Percentiles rank a stretch among this genome's conserved stretches.
phyloP scores from a whole-genome alignment of 1,140 invertebrate genomes.

The Ylistrum balloti region DNA sequence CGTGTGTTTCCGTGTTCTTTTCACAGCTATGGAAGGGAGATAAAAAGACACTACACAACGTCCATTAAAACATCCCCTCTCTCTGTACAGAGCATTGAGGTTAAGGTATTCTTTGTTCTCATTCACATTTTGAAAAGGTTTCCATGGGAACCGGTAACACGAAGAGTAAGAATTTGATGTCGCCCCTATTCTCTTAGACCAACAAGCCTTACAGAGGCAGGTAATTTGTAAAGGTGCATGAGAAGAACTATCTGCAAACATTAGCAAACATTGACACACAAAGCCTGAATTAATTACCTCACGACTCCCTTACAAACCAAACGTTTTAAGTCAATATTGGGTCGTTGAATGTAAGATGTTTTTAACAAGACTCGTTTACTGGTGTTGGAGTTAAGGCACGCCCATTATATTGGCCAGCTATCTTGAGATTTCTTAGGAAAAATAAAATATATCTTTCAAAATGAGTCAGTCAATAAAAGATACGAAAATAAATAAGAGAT shows the following conservation, averaged over 20 bases:
- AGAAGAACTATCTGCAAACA: conserved; percentile 13
- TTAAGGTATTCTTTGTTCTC: conserved; percentile 1
- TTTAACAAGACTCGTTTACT: conserved; percentile 28
- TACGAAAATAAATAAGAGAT: too few relatives aligned
- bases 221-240: conserved; percentile 7
- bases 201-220: conserved; percentile 31
- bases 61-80: neutral
- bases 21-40: neutral
- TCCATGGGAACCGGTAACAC: neutral
- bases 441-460: neutral
- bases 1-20: neutral
- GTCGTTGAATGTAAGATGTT: neutral
- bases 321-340: neutral
- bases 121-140: neutral
- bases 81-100: neutral
- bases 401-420: neutral
- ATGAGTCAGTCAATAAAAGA: too few relatives aligned
- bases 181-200: neutral
- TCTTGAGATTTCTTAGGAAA: neutral
- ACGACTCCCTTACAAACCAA: neutral
- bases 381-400: neutral
- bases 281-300: neutral
- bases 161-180: neutral
- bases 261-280: conserved; percentile 34
- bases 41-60: neutral